Evolutionary conservation across 2,797 vertebrate genomes (phyloP).

Genomic region (Acropternis orthonyx): DNA sequence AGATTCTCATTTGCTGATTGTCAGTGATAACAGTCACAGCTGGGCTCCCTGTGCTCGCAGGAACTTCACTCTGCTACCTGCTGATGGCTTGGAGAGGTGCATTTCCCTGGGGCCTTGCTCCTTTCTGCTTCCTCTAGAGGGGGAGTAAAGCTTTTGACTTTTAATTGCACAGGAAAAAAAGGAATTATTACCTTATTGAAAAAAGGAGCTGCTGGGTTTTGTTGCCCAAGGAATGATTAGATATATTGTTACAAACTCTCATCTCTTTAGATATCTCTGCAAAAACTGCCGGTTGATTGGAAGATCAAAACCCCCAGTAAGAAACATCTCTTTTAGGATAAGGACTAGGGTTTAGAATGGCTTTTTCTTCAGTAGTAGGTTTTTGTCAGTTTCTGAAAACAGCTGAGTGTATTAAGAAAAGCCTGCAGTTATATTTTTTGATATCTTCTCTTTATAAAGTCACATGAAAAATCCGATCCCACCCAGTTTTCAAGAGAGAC

Average conservation of each 20-base stretch:
- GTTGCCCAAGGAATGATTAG: not conserved
- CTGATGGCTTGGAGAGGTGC: not conserved
- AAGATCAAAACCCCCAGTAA: not conserved
- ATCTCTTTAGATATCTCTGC: not conserved
- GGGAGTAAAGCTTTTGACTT: not conserved
- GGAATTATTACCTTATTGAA: not conserved
- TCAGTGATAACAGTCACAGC: not conserved
- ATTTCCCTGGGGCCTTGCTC: not conserved
- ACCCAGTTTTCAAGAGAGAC: not conserved
- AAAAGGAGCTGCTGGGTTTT: not conserved
- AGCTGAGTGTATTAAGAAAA: not conserved
- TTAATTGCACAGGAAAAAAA: not conserved
- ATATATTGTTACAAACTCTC: not conserved
- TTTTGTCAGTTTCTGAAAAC: not conserved
- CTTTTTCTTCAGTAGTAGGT: not conserved
- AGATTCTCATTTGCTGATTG: not conserved
- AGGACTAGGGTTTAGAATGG: not conserved
- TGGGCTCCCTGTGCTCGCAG: not conserved
- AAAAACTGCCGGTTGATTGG: not conserved
- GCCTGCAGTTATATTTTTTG: not conserved
- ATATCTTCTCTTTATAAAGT: not conserved
- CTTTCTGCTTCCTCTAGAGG: not conserved
- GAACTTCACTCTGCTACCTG: not conserved
- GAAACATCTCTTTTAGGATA: not conserved
- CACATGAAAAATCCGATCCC: not conserved